Evolutionary conservation across 2,113 vertebrate genomes (phyloP).

Genomic region (Chaetura pelagica): DNA sequence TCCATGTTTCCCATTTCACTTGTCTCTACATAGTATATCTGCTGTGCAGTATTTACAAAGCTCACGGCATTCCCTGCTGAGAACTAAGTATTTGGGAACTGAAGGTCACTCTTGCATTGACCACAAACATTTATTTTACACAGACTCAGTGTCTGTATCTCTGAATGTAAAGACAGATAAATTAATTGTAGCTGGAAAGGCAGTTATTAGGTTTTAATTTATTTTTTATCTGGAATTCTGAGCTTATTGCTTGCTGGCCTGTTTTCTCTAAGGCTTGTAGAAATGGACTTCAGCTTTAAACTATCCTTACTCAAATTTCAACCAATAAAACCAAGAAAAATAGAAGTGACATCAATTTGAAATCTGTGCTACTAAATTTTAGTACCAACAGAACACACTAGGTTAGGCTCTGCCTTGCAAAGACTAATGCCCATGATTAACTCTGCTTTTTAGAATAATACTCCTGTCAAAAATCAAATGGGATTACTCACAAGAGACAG

Average conservation of each 20-base stretch:
- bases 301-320: background rate
- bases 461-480: constrained; percentile 26
- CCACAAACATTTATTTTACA: background rate
- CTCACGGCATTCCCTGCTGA: background rate
- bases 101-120: background rate
- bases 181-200: background rate
- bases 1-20: accelerated
- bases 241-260: background rate
- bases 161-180: background rate
- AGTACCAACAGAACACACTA: background rate
- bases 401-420: background rate
- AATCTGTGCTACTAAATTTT: background rate
- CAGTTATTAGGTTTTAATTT: constrained; percentile 7
- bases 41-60: background rate
- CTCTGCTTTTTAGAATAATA: constrained; percentile 5
- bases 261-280: background rate
- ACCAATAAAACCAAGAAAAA: background rate
- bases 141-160: background rate
- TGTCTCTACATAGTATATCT: background rate
- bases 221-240: background rate
- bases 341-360: background rate
- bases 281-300: background rate
- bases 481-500: constrained; percentile 27
- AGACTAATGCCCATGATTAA: constrained; percentile 30
- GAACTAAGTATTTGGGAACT: background rate